Conservation (phyloP, 2,888 invertebrate species). For the Stenchaetothrips biformis region DNA sequence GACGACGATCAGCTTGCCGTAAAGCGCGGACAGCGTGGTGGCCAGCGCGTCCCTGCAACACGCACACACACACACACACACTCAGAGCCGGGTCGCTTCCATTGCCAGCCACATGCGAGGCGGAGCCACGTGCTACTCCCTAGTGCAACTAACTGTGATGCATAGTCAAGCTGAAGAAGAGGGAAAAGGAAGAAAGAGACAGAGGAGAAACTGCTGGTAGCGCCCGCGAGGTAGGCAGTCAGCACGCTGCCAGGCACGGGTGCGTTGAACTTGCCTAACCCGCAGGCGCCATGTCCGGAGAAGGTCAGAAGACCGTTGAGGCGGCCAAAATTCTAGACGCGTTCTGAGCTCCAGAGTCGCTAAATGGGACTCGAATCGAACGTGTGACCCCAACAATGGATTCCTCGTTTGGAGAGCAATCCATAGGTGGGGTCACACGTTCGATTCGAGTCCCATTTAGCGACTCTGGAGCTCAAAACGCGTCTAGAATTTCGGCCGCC, state of each 20-base stretch:
- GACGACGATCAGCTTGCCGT: slow-evolving; percentile 87
- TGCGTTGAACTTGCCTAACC: background rate
- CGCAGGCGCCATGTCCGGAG: background rate
- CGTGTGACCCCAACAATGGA: too few relatives aligned
- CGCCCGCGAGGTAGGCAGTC: slow-evolving; percentile 7
- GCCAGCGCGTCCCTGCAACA: slow-evolving; percentile 77
- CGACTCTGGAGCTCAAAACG: too few relatives aligned
- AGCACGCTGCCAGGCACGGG: background rate
- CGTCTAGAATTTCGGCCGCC: too few relatives aligned
- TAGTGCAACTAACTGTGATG: background rate
- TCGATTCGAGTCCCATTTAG: too few relatives aligned
- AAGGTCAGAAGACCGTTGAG: too few relatives aligned
- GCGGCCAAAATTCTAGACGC: too few relatives aligned
- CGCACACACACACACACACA: background rate
- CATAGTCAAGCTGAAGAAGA: background rate
- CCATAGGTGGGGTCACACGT: too few relatives aligned
- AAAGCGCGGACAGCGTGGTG: slow-evolving; percentile 84
- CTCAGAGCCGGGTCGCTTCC: background rate
- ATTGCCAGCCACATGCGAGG: background rate
- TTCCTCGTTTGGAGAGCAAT: too few relatives aligned
- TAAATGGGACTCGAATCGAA: too few relatives aligned
- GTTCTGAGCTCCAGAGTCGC: too few relatives aligned
- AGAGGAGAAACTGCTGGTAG: background rate
- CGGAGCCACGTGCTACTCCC: background rate
- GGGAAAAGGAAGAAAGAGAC: background rate